phyloP scores from a whole-genome alignment of 1,140 invertebrate species.

The Drosophila parabipectinata region DNA sequence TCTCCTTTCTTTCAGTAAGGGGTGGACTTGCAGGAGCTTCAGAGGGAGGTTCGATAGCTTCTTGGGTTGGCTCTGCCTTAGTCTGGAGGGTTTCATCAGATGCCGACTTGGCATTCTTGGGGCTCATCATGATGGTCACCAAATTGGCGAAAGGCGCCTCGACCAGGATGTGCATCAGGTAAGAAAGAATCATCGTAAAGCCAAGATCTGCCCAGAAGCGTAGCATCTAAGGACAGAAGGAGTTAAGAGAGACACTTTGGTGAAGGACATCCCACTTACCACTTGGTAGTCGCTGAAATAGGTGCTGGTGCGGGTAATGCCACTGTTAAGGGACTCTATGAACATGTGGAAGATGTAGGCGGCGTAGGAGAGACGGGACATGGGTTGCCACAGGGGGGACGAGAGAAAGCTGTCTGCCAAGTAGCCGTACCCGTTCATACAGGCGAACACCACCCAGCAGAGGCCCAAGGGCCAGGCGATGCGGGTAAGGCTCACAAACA shows the following conservation, averaged over 20 bases:
- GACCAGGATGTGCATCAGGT: slow-evolving; percentile 47
- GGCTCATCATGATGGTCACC: slow-evolving; percentile 29
- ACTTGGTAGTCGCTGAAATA: slow-evolving; percentile 73
- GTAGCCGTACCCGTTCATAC: slow-evolving; percentile 87
- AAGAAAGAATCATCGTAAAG: slow-evolving; percentile 54
- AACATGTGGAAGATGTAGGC: slow-evolving; percentile 85
- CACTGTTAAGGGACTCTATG: slow-evolving; percentile 48
- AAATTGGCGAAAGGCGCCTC: slow-evolving; percentile 58
- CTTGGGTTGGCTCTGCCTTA: background rate
- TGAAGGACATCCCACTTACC: slow-evolving; percentile 30
- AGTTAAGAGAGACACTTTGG: background rate
- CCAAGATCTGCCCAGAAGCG: slow-evolving; percentile 66
- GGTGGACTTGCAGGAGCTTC: too few species aligned
- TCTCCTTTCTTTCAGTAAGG: too few species aligned
- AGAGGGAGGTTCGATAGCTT: background rate
- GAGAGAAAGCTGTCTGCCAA: slow-evolving; percentile 85
- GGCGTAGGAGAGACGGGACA: slow-evolving; percentile 85
- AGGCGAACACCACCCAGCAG: slow-evolving; percentile 89
- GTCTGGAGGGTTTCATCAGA: background rate
- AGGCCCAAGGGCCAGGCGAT: slow-evolving; percentile 87
- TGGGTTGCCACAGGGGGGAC: slow-evolving; percentile 84
- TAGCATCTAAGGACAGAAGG: slow-evolving; percentile 51
- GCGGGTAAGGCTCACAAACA: slow-evolving; percentile 87
- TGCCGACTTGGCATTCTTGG: slow-evolving; percentile 8
- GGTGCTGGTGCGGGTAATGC: slow-evolving; percentile 35